Evolutionary conservation across 2,113 vertebrate genomes (phyloP).

Genomic region (Callipepla squamata): DNA sequence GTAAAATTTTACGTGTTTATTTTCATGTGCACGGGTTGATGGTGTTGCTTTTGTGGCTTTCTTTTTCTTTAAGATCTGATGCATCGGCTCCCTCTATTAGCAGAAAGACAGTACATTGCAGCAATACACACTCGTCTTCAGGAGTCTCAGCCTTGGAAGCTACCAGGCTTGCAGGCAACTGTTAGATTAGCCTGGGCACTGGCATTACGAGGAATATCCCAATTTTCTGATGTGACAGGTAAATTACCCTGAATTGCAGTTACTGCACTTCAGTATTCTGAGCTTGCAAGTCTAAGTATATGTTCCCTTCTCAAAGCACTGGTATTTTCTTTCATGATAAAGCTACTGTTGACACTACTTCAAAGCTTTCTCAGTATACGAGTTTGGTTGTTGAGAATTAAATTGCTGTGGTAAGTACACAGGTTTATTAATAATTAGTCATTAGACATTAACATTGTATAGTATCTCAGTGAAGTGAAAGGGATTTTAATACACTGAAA

Average conservation of each 20-base stretch:
- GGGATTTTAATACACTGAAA: background rate
- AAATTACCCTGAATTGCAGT: constrained; percentile 1
- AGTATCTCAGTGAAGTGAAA: background rate
- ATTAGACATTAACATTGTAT: background rate
- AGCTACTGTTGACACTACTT: background rate
- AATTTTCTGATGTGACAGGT: constrained; percentile 94
- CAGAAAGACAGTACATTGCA: constrained; percentile 92
- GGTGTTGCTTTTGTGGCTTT: background rate
- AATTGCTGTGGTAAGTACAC: background rate
- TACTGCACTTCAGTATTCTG: background rate
- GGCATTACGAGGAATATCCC: constrained; percentile 90
- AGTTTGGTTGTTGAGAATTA: background rate
- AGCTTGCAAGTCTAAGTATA: background rate
- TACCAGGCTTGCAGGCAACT: constrained; percentile 92
- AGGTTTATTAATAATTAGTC: background rate
- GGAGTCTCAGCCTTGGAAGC: constrained; percentile 90
- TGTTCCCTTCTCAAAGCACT: background rate
- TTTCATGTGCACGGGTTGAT: background rate
- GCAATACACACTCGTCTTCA: constrained; percentile 90
- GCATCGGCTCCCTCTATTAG: constrained; percentile 87
- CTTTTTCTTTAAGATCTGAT: constrained; percentile 70
- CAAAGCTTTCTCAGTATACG: background rate
- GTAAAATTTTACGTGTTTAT: background rate
- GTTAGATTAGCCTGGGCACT: constrained; percentile 93
- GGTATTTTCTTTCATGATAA: background rate